Percentiles rank a stretch among this genome's conserved stretches.
Evolutionary conservation across 2,888 invertebrate genomes (phyloP).

Genomic region (Osmoderma eremita): DNA sequence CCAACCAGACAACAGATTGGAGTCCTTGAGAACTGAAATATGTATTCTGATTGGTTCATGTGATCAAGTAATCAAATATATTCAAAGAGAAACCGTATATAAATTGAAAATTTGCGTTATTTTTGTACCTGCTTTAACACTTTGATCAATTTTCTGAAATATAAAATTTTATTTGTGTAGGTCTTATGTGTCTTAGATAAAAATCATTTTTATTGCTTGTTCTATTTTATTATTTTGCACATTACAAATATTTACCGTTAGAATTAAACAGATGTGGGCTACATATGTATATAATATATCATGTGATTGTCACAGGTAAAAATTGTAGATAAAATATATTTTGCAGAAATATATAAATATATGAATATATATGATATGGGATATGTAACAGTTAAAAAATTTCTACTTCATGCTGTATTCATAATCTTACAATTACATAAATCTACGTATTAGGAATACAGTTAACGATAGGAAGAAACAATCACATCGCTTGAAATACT

Average conservation of each 20-base stretch:
- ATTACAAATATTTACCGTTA: constrained; percentile 33
- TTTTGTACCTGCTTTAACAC: too few relatives aligned
- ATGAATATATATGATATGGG: constrained; percentile 32
- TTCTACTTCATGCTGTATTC: constrained; percentile 2
- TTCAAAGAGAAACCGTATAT: too few relatives aligned
- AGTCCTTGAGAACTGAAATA: too few relatives aligned
- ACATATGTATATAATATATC: constrained; percentile 19
- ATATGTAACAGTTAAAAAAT: constrained; percentile 38
- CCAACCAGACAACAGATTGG: too few relatives aligned
- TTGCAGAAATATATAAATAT: constrained; percentile 42
- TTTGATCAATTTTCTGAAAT: too few relatives aligned
- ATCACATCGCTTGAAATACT: neutral
- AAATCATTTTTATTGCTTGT: constrained; percentile 20
- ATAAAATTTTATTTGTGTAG: too few relatives aligned
- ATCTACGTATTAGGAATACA: constrained; percentile 1
- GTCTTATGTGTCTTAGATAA: neutral
- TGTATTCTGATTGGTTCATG: too few relatives aligned
- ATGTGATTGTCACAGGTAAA: constrained; percentile 57
- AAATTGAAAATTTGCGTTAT: too few relatives aligned
- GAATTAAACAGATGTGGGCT: constrained; percentile 22
- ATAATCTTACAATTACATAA: constrained; percentile 11
- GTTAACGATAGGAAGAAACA: neutral
- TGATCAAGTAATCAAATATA: too few relatives aligned
- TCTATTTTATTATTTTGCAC: constrained; percentile 35
- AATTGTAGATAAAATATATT: constrained; percentile 57